Percentiles rank a stretch among this genome's conserved stretches.
Evolutionary conservation across 2,888 invertebrate species (phyloP).

Genomic region (Aleiodes alternator): DNA sequence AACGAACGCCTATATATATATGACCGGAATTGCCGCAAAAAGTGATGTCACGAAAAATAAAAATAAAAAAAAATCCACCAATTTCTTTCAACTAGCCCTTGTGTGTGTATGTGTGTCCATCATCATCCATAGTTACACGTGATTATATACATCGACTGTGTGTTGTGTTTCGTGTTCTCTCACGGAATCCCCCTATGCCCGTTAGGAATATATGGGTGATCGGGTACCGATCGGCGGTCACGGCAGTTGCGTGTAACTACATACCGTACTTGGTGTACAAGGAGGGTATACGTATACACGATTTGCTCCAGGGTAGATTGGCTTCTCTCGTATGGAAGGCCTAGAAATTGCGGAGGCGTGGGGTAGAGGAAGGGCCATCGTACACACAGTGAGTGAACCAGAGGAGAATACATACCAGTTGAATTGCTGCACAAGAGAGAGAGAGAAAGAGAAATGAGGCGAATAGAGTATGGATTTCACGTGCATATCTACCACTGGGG

Average conservation of each 20-base stretch:
- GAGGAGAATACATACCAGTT: not conserved
- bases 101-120: not conserved
- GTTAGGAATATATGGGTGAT: conserved; percentile 60
- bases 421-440: not conserved
- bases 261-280: conserved; percentile 57
- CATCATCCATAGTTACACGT: conserved; percentile 39
- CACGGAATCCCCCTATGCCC: conserved; percentile 53
- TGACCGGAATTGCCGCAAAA: no score
- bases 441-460: conserved; percentile 8
- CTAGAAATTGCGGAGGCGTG: not conserved
- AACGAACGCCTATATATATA: no score
- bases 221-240: conserved; percentile 56
- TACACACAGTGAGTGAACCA: conserved; percentile 31
- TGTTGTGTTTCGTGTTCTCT: conserved; percentile 41
- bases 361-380: conserved; percentile 9
- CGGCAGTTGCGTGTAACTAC: conserved; percentile 61
- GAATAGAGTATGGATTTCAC: conserved; percentile 34
- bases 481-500: conserved; percentile 43
- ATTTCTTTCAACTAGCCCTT: no score
- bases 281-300: conserved; percentile 22
- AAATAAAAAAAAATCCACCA: no score
- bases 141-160: conserved; percentile 16
- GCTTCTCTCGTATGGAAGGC: conserved; percentile 20
- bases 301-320: conserved; percentile 24
- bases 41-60: no score